phyloP scores from a whole-genome alignment of 2,888 invertebrate genomes.

The Liopterus haemorrhoidalis region DNA sequence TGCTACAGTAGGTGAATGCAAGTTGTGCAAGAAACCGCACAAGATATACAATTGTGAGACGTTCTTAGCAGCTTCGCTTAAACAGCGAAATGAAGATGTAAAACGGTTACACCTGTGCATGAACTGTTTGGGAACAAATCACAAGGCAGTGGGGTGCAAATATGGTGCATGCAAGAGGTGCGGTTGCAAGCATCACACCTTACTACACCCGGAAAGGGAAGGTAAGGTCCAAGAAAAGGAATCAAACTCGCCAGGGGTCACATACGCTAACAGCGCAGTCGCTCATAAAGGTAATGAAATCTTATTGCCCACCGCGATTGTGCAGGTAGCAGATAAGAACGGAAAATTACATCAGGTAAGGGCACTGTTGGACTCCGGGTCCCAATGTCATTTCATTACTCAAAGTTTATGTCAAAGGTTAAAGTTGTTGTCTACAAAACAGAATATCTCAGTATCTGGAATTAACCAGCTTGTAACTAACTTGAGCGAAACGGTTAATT shows the following conservation, averaged over 20 bases:
- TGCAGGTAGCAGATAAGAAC: constrained; percentile 5
- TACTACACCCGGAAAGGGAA: constrained; percentile 5
- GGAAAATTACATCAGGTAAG: constrained; percentile 6
- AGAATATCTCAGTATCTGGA: background rate
- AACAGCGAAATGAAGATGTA: constrained; percentile 6
- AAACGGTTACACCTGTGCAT: constrained; percentile 4
- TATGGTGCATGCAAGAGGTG: constrained; percentile 13
- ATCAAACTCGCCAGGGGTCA: background rate
- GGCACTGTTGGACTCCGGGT: constrained; percentile 11
- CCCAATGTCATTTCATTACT: constrained; percentile 14
- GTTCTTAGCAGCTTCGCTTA: background rate
- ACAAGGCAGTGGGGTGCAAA: constrained; percentile 1
- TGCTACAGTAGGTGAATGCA: too few species aligned
- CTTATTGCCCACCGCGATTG: constrained; percentile 3
- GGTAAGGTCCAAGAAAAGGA: too few species aligned
- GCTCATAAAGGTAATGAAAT: constrained; percentile 1
- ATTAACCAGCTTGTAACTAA: background rate
- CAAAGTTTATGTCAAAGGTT: constrained; percentile 5
- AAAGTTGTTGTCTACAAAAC: background rate
- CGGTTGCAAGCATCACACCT: constrained; percentile 7
- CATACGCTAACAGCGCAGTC: background rate
- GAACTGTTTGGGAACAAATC: constrained; percentile 5
- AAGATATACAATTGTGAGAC: constrained; percentile 13
- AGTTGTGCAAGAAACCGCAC: constrained; percentile 12
- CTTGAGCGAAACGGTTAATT: background rate